Conservation (phyloP, 2,113 vertebrate genomes). For the Grammatotria lemairii region DNA sequence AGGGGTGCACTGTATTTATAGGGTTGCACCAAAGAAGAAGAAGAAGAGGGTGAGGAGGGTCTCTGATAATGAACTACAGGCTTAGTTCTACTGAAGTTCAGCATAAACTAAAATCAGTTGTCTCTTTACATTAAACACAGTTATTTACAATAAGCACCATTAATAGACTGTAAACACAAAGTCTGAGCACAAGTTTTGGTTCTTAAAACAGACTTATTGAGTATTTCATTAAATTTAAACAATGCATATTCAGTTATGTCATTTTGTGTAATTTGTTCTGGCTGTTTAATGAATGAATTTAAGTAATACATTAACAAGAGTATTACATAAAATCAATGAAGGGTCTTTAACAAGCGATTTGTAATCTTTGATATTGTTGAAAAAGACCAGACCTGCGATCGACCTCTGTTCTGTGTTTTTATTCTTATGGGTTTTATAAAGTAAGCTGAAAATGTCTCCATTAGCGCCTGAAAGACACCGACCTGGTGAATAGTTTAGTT, state of each 20-base stretch:
- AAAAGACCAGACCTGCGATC: not conserved
- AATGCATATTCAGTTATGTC: not conserved
- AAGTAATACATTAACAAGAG: not conserved
- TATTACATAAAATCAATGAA: not conserved
- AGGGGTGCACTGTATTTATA: not conserved
- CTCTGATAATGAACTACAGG: not conserved
- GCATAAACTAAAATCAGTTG: not conserved
- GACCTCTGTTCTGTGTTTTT: not conserved
- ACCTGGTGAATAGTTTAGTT: fast-evolving
- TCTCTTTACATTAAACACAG: not conserved
- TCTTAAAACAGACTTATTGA: fast-evolving
- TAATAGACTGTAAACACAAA: not conserved
- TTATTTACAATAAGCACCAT: not conserved
- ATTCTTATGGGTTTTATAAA: not conserved
- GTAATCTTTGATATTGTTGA: not conserved
- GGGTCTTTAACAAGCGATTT: fast-evolving
- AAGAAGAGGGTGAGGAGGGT: fast-evolving
- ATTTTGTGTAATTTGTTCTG: not conserved
- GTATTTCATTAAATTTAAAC: not conserved
- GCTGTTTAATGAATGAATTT: fast-evolving
- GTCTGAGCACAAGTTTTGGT: not conserved
- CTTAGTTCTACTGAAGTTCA: not conserved
- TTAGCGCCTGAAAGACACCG: fast-evolving
- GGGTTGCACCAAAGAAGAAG: not conserved
- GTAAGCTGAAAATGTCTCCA: not conserved